Evolutionary conservation across 2,888 invertebrate genomes (phyloP).

Genomic region (Seladonia tumulorum): DNA sequence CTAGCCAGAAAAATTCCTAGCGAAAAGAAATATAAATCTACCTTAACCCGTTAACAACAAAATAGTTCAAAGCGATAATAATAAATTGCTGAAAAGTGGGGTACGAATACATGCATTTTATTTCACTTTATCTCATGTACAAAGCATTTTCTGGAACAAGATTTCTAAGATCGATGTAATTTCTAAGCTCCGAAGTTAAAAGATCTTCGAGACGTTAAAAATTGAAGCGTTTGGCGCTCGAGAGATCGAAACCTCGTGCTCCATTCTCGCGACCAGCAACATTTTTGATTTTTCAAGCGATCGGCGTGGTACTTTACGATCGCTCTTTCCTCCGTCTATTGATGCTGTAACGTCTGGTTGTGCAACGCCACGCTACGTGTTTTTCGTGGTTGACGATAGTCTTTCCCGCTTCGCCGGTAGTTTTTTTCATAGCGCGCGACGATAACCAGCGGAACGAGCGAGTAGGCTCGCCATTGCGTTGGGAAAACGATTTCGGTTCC

Average conservation of each 20-base stretch:
- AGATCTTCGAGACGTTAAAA: too few relatives aligned
- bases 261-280: background rate
- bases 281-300: background rate
- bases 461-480: background rate
- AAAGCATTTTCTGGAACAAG: background rate
- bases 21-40: too few relatives aligned
- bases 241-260: too few relatives aligned
- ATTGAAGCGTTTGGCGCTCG: too few relatives aligned
- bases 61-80: background rate
- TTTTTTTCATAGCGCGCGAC: background rate
- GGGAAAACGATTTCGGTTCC: background rate
- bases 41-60: too few relatives aligned
- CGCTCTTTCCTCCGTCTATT: constrained; percentile 20
- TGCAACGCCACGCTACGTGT: constrained; percentile 19
- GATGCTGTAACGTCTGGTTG: constrained; percentile 20
- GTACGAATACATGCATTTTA: too few relatives aligned
- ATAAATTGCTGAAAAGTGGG: background rate
- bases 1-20: too few relatives aligned
- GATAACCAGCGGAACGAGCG: background rate
- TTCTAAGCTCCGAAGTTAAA: background rate
- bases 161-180: background rate
- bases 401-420: background rate
- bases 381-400: constrained; percentile 7
- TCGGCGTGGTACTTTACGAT: background rate
- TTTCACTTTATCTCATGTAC: too few relatives aligned